Evolutionary conservation across 1,140 invertebrate genomes (phyloP).

Genomic region (Apis cerana): DNA sequence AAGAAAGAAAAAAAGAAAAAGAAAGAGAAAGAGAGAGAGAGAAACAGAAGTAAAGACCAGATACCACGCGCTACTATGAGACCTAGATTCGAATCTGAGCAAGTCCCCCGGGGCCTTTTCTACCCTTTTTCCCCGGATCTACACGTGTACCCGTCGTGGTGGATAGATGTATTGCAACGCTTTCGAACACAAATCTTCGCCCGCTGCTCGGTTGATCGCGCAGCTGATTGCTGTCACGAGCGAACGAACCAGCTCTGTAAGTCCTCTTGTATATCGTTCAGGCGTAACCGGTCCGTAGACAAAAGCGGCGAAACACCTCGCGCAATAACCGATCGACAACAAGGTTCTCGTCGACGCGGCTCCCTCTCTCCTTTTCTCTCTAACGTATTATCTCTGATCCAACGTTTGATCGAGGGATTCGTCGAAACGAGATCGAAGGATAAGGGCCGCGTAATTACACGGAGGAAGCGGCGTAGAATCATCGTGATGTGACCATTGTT

Average conservation of each 20-base stretch:
- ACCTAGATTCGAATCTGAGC: slow-evolving; percentile 41
- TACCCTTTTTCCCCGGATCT: background rate
- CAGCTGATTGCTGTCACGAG: slow-evolving; percentile 38
- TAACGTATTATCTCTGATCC: background rate
- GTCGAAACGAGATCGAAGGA: background rate
- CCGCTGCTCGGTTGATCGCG: slow-evolving; percentile 20
- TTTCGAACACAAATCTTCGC: slow-evolving; percentile 27
- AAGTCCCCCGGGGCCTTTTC: slow-evolving; percentile 27
- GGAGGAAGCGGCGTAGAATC: background rate
- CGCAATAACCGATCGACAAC: slow-evolving; percentile 3
- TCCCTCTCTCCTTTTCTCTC: background rate
- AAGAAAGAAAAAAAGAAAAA: too few species aligned
- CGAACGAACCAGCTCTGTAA: background rate
- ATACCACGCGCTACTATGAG: background rate
- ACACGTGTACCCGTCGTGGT: slow-evolving; percentile 14
- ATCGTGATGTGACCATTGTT: background rate
- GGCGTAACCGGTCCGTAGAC: slow-evolving; percentile 8
- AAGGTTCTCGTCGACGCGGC: background rate
- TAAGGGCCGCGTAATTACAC: slow-evolving; percentile 4
- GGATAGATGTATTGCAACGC: slow-evolving; percentile 28
- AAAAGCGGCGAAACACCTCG: slow-evolving; percentile 19
- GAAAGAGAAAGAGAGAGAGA: background rate
- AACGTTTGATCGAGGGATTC: background rate
- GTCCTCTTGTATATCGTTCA: background rate
- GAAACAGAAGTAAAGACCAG: background rate